A percentile compares a stretch with the other conserved stretches of the same genome.
Evolutionary conservation across 2,888 invertebrate genomes (phyloP).

Genomic region (Drosophila neotestacea): DNA sequence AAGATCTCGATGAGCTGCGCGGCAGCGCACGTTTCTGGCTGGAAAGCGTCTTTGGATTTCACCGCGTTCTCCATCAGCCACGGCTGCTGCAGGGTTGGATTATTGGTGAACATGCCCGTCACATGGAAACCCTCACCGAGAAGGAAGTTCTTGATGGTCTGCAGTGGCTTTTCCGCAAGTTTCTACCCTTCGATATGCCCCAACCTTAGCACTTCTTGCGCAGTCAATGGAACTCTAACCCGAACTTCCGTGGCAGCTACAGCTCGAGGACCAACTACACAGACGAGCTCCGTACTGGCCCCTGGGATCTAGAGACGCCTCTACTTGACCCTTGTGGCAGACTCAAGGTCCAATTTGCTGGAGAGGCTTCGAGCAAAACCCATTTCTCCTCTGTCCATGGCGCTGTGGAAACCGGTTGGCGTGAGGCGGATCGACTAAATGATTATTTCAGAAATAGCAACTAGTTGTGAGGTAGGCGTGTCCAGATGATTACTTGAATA

Average conservation of each 20-base stretch:
- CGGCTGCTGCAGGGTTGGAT: constrained; percentile 89
- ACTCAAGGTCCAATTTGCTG: constrained; percentile 88
- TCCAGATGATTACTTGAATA: not conserved
- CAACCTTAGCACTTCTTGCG: constrained; percentile 83
- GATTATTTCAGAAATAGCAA: constrained; percentile 69
- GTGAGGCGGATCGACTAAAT: constrained; percentile 89
- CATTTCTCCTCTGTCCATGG: constrained; percentile 90
- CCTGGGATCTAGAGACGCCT: constrained; percentile 87
- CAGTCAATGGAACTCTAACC: constrained; percentile 89
- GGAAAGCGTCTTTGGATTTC: constrained; percentile 88
- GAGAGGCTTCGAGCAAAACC: constrained; percentile 89
- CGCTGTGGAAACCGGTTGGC: constrained; percentile 90
- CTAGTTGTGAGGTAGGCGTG: constrained; percentile 22
- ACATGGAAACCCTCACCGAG: constrained; percentile 87
- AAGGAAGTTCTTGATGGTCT: constrained; percentile 81
- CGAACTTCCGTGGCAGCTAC: constrained; percentile 88
- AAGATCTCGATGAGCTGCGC: constrained; percentile 82
- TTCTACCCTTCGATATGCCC: constrained; percentile 70
- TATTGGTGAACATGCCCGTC: constrained; percentile 87
- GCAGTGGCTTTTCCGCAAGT: constrained; percentile 76
- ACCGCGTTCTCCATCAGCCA: constrained; percentile 87
- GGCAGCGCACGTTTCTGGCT: constrained; percentile 86
- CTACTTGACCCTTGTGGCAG: constrained; percentile 78
- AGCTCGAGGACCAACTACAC: constrained; percentile 87
- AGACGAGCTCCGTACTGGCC: constrained; percentile 86